phyloP scores from a whole-genome alignment of 2,888 invertebrate genomes.

The Plusia festucae region DNA sequence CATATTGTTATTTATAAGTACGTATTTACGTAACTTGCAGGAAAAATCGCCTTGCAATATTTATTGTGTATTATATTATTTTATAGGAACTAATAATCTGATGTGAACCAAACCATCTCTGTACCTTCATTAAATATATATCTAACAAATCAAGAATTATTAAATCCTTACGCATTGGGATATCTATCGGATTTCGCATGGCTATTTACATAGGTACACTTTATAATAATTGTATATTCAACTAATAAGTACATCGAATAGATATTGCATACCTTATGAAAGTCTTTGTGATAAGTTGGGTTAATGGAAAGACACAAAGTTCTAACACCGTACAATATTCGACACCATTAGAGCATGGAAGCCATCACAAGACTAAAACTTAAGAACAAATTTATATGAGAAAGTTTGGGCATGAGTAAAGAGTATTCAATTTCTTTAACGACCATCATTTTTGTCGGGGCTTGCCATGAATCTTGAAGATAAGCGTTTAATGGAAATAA shows the following conservation, averaged over 20 bases:
- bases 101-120: no score
- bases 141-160: no score
- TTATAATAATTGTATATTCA: no score
- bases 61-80: no score
- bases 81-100: no score
- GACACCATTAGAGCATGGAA: conserved; percentile 25
- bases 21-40: not conserved
- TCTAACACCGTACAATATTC: not conserved
- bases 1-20: no score
- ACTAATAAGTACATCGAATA: no score
- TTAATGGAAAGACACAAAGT: not conserved
- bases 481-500: conserved; percentile 85
- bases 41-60: not conserved
- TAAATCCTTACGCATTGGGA: no score
- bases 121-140: no score
- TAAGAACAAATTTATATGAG: conserved; percentile 63
- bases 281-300: not conserved
- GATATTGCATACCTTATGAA: not conserved
- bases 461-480: conserved; percentile 83
- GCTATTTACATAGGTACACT: no score
- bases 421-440: conserved; percentile 84
- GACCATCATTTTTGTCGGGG: conserved; percentile 80
- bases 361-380: conserved; percentile 61
- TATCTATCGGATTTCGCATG: no score
- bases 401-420: conserved; percentile 77